Percentiles rank a stretch among this genome's conserved stretches.
These are phyloP conservation scores for Amitus sp. DNA, from an alignment of 2,888 invertebrate genomes.

Conservation along the genomic window DNA sequence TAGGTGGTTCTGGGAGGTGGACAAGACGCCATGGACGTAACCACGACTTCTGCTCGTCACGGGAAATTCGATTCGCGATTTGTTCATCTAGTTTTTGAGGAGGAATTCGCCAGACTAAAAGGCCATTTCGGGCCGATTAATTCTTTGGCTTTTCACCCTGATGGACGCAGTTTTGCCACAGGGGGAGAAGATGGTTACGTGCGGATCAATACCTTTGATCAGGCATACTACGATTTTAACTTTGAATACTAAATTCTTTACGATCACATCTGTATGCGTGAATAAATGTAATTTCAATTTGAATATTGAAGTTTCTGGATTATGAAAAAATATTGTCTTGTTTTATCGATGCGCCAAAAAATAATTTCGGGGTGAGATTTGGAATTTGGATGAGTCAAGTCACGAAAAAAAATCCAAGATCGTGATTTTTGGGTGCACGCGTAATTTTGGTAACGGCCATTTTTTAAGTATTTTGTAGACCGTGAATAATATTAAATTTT, in stretches of 20 bases:
- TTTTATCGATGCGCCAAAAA: too few relatives aligned
- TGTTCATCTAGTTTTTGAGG: conserved; percentile 79
- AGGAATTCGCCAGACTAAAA: conserved; percentile 87
- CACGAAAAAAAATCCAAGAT: too few relatives aligned
- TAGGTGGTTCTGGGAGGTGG: conserved; percentile 95
- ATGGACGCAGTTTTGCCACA: conserved; percentile 95
- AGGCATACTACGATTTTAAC: conserved; percentile 94
- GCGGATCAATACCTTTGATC: conserved; percentile 95
- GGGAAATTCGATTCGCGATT: conserved; percentile 96
- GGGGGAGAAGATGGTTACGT: conserved; percentile 99
- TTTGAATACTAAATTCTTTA: conserved; percentile 84
- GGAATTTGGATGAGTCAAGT: too few relatives aligned
- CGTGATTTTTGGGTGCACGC: too few relatives aligned
- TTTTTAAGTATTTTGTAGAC: too few relatives aligned
- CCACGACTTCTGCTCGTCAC: conserved; percentile 90
- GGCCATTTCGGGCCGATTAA: conserved; percentile 99
- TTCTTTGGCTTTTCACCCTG: conserved; percentile 97
- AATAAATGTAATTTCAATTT: too few relatives aligned
- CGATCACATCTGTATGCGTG: too few relatives aligned
- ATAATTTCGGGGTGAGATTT: too few relatives aligned
- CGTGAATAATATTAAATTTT: too few relatives aligned
- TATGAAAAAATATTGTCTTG: too few relatives aligned
- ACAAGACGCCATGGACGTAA: conserved; percentile 99
- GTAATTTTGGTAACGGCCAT: too few relatives aligned
- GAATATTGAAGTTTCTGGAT: too few relatives aligned